These are phyloP conservation scores for Chlamydotis undulata DNA, from an alignment of 2,113 vertebrate genomes.

Conservation along the genomic window DNA sequence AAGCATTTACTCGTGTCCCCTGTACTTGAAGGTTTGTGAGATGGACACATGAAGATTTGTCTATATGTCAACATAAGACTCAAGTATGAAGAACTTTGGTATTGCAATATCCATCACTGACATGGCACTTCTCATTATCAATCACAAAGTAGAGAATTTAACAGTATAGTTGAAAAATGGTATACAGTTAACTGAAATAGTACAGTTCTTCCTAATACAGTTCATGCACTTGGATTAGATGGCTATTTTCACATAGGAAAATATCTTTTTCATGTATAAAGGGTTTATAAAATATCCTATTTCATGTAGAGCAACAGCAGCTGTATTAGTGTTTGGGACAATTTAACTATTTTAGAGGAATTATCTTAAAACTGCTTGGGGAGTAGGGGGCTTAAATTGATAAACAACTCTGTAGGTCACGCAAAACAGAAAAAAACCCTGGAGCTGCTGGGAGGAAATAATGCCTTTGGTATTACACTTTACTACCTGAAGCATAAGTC, in stretches of 20 bases:
- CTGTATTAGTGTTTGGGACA: not conserved
- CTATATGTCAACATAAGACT: not conserved
- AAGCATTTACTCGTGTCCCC: not conserved
- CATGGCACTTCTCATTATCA: conserved; percentile 17
- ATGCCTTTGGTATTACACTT: not conserved
- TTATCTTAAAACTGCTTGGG: not conserved
- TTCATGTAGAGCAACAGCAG: not conserved
- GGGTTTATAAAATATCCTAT: not conserved
- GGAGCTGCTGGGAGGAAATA: not conserved
- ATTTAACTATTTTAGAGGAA: not conserved
- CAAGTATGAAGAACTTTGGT: conserved; percentile 25
- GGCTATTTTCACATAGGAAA: not conserved
- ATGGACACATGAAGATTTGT: conserved; percentile 36
- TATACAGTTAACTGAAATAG: not conserved
- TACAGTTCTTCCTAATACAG: not conserved
- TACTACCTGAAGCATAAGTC: not conserved
- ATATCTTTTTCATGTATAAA: not conserved
- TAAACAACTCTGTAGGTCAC: not conserved
- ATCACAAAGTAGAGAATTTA: conserved; percentile 39
- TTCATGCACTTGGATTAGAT: not conserved
- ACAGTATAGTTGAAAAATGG: conserved; percentile 10
- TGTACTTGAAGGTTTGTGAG: not conserved
- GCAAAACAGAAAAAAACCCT: not conserved
- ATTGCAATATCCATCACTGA: conserved; percentile 16
- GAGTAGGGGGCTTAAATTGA: not conserved